Evolutionary conservation across 2,113 vertebrate genomes (phyloP), one percentile per base, ranked within the genome.

Genomic region (Scomber colias): DNA sequence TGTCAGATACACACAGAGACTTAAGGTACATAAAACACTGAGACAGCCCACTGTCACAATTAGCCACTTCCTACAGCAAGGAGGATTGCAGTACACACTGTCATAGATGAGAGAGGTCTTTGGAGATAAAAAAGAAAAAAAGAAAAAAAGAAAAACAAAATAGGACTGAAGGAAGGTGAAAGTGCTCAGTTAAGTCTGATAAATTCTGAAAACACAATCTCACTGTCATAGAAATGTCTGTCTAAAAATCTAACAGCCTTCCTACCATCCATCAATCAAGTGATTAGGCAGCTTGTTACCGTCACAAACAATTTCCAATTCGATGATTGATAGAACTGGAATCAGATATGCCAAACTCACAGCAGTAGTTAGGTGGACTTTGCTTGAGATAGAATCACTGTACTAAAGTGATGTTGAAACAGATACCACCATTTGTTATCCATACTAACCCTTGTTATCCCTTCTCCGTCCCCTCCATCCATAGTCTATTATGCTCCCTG

Each of bases 241-340:
- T 83, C 86, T 48, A 70, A 71, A 63, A 72, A 83, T 87, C 81
- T 71, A 66, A 80, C 75, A 71, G 73, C 80, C 57, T 66, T 76
- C 86, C 78, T 75, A 73, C 90, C 79, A 85, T 90, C 89, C 77
- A 92, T 93, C 88, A 91, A 89, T 90, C 91, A 92, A 87, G 65
- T 46, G 59, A 92, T 93, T 88, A 92, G 83, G 72, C 91, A 89
- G 92, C 90, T 87, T 90, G 87, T 92, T 91, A 81, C 89, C 91
- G 91, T 92, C 92, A 91, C 78, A 90, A 91, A 89, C 75, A 87
- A 91, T 91, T 88, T 90, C 40, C 75, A 76, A 78, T 69, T 71
- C 16, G 15, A 40, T 85, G 85, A 86, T 79, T 83, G 89, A 92
- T 75, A 79, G n/a, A 84, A 72, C 50, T 61, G 75, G 75, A 78